Conservation (phyloP, 1,140 invertebrate species). For the Bombus confusus region DNA sequence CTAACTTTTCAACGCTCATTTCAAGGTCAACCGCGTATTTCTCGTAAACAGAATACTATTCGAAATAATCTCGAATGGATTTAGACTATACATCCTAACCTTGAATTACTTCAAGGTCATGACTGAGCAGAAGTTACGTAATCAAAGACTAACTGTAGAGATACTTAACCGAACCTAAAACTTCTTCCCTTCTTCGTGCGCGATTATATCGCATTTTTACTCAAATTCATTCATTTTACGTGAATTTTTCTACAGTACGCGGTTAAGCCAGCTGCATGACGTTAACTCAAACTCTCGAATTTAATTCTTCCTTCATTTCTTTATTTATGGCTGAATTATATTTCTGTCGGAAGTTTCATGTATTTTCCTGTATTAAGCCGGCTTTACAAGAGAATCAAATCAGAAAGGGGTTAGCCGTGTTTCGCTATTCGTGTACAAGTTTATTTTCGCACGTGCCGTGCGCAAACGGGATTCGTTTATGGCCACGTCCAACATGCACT, state of each 20-base stretch:
- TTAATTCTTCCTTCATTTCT: too few species aligned
- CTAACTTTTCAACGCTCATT: neutral
- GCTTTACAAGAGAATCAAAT: neutral
- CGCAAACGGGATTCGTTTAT: too few species aligned
- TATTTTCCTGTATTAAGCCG: neutral
- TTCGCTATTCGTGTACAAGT: too few species aligned
- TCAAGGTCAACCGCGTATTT: neutral
- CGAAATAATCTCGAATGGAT: neutral
- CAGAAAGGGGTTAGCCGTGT: neutral
- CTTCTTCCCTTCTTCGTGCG: neutral
- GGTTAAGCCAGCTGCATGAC: neutral
- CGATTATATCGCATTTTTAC: too few species aligned
- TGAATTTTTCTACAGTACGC: neutral
- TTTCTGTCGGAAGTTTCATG: neutral
- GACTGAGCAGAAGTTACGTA: neutral
- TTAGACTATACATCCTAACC: neutral
- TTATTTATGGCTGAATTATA: too few species aligned
- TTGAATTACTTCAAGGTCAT: neutral
- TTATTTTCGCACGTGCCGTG: too few species aligned
- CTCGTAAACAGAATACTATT: neutral
- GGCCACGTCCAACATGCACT: too few species aligned
- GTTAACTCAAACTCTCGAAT: too few species aligned
- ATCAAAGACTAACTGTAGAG: neutral
- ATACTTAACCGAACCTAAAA: neutral
- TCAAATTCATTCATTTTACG: neutral